These are phyloP conservation scores for Apis laboriosa DNA, from an alignment of 1,140 invertebrate species.

Conservation along the genomic window DNA sequence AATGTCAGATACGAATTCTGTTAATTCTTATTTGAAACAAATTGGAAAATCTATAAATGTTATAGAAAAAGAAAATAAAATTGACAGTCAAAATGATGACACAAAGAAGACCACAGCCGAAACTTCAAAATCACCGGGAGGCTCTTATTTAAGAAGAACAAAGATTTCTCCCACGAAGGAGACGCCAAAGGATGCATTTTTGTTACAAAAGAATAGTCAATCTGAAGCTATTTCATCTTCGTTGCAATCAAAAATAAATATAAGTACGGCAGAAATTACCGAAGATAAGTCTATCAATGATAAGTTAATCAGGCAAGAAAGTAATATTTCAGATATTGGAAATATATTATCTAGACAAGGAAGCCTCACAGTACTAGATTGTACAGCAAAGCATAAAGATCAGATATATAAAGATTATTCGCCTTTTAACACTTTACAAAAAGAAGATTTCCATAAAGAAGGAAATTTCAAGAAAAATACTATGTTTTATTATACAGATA, in stretches of 20 bases:
- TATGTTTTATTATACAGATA: constrained; percentile 44
- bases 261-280: constrained; percentile 23
- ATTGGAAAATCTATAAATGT: constrained; percentile 72
- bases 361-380: constrained; percentile 60
- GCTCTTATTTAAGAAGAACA: constrained; percentile 74
- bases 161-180: constrained; percentile 79
- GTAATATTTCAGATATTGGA: constrained; percentile 60
- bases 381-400: constrained; percentile 48
- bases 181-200: constrained; percentile 71
- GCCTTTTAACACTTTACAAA: constrained; percentile 35
- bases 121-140: constrained; percentile 54
- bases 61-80: constrained; percentile 71
- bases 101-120: constrained; percentile 54
- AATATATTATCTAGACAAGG: constrained; percentile 66
- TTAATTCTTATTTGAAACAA: constrained; percentile 74
- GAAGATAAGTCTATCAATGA: constrained; percentile 25
- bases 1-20: constrained; percentile 64
- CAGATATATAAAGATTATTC: constrained; percentile 44
- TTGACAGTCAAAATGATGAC: constrained; percentile 56
- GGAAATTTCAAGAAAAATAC: constrained; percentile 45
- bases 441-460: constrained; percentile 47
- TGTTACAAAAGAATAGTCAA: constrained; percentile 28
- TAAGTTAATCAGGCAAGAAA: constrained; percentile 56
- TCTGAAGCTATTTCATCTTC: constrained; percentile 33
- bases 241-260: constrained; percentile 32